Conservation (phyloP, 2,797 vertebrate genomes). For the Halcyon badia region DNA sequence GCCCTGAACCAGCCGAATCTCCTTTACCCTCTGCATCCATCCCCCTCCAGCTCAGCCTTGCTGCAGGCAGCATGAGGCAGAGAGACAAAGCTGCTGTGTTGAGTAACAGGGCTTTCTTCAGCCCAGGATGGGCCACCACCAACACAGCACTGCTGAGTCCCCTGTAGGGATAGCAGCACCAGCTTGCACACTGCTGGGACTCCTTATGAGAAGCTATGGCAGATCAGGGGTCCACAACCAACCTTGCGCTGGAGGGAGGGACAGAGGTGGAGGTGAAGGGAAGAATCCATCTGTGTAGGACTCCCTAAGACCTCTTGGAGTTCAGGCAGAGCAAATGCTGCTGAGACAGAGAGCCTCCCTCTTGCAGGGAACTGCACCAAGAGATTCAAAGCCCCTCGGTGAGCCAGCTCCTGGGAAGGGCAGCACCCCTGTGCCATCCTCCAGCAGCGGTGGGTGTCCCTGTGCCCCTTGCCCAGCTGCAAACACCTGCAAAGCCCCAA, state of each 20-base stretch:
- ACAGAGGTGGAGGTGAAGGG: background rate
- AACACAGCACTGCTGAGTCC: background rate
- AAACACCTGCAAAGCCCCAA: background rate
- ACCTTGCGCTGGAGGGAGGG: rapidly evolving
- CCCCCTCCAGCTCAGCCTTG: background rate
- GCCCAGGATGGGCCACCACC: background rate
- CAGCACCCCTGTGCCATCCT: background rate
- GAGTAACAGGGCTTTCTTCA: background rate
- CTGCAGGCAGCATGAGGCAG: rapidly evolving
- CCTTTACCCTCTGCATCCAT: background rate
- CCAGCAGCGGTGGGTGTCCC: rapidly evolving
- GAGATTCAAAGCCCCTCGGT: background rate
- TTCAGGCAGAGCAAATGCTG: background rate
- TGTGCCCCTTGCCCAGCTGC: background rate
- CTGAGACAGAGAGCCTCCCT: background rate
- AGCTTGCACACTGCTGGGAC: background rate
- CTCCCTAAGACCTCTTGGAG: background rate
- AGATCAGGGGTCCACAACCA: background rate
- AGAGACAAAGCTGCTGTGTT: background rate
- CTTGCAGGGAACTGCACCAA: background rate
- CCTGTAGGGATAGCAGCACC: background rate
- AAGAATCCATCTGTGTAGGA: background rate
- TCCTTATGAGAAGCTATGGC: background rate
- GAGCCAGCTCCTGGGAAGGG: background rate
- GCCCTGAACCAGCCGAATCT: background rate